Conservation (phyloP, 2,888 invertebrate species). For the Xanthia togata region DNA sequence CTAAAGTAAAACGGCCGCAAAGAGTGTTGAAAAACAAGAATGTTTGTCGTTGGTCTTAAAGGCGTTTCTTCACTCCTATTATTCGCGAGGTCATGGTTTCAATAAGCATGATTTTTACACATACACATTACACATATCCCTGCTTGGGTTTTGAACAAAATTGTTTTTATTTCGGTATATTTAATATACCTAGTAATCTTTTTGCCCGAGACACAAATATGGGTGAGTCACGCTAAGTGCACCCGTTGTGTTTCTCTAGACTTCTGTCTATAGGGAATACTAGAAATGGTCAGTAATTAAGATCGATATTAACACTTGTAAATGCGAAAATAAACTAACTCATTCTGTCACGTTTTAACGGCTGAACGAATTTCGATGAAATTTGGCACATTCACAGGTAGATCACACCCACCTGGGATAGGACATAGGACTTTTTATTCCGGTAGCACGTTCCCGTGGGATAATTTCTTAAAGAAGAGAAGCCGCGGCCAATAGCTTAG, state of each 20-base stretch:
- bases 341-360: background rate
- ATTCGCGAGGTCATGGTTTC: constrained; percentile 10
- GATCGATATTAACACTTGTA: no score
- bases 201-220: background rate
- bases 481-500: background rate
- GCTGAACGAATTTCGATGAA: background rate
- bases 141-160: background rate
- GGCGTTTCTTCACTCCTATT: constrained; percentile 6
- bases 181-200: background rate
- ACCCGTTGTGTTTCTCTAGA: background rate
- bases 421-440: background rate
- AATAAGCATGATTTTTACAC: background rate
- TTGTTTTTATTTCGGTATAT: background rate
- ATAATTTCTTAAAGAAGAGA: background rate
- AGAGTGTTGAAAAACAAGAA: constrained; percentile 7
- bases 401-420: background rate
- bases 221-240: background rate
- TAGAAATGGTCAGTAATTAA: background rate
- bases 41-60: constrained; percentile 1
- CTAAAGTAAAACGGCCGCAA: background rate
- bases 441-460: background rate
- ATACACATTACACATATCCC: background rate
- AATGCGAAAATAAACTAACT: no score
- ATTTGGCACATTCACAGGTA: background rate
- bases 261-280: background rate